A percentile compares a stretch with the other conserved stretches of the same genome.
Conservation (phyloP, 2,888 invertebrate species). For the Lycaena phlaeas region DNA sequence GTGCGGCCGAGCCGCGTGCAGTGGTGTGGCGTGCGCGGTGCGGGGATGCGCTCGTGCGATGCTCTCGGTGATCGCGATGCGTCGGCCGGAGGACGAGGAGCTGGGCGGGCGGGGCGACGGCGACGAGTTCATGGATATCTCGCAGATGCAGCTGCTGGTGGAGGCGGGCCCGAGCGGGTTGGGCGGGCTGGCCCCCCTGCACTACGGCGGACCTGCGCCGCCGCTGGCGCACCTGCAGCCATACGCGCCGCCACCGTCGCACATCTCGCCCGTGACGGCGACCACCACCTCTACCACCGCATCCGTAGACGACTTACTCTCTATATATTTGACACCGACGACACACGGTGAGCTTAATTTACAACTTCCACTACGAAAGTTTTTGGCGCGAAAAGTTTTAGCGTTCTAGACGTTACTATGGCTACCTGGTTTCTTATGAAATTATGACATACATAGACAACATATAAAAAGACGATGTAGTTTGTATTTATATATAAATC, state of each 20-base stretch:
- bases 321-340: conserved; percentile 80
- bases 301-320: conserved; percentile 83
- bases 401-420: too few species aligned
- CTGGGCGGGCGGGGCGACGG: conserved; percentile 63
- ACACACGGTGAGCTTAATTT: conserved; percentile 63
- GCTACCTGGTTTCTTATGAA: too few species aligned
- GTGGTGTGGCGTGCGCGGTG: conserved; percentile 44
- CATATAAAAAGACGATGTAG: background rate
- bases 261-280: conserved; percentile 34
- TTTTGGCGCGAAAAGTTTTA: conserved; percentile 3
- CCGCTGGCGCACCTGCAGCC: conserved; percentile 62
- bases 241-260: conserved; percentile 42
- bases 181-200: conserved; percentile 32
- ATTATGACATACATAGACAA: too few species aligned
- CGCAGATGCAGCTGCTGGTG: conserved; percentile 84
- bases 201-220: conserved; percentile 60
- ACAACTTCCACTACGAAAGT: too few species aligned
- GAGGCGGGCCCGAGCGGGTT: conserved; percentile 68
- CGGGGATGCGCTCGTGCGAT: conserved; percentile 69
- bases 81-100: conserved; percentile 81
- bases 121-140: conserved; percentile 88
- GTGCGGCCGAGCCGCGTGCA: conserved; percentile 31
- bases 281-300: conserved; percentile 61
- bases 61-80: conserved; percentile 80
- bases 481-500: too few species aligned